Evolutionary conservation across 2,888 invertebrate species (phyloP), one percentile per base, ranked within the genome.

Genomic region (Hirtodrosophila alboralis): DNA sequence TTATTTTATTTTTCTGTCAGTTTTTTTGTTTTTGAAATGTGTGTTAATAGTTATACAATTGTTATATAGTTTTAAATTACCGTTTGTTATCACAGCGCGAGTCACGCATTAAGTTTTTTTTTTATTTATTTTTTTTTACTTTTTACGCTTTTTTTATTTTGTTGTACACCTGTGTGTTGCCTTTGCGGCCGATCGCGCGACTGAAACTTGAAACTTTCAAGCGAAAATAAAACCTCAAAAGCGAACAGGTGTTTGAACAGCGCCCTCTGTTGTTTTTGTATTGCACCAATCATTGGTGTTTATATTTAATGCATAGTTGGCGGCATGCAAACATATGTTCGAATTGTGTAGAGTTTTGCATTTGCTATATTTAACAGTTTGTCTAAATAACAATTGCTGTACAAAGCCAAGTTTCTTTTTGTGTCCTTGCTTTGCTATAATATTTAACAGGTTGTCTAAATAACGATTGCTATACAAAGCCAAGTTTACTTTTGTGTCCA

Each of bases 111-210:
- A 44, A 63, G 13, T 47, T 45, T 27, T 27, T 26, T 54, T n/a
- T n/a, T n/a, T n/a, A n/a, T n/a, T n/a, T n/a, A n/a, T n/a, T n/a
- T n/a, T n/a, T n/a, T n/a, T n/a, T n/a, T n/a, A n/a, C n/a, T n/a
- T n/a, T n/a, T n/a, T n/a, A n/a, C n/a, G n/a, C n/a, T n/a, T n/a
- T n/a, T n/a, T n/a, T n/a, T n/a, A n/a, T n/a, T n/a, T n/a, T n/a
- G n/a, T n/a, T n/a, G n/a, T n/a, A 34, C 78, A 77, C 70, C 81
- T 75, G 78, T 63, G 74, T 51, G n/a, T n/a, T n/a, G n/a, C 65
- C 62, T 65, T 28, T 51, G 73, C 66, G 63, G 41, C 33, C 63
- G 68, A 80, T 71, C 77, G 75, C 61, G 78, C 54, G 66, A 79
- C 78, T 81, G 53, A 68, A 62, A 49, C 43, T 13, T 28, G 36